A percentile compares a stretch with the other conserved stretches of the same genome.
These are phyloP conservation scores for Petaurus breviceps DNA, from an alignment of 2,113 vertebrate species.

Conservation along the genomic window DNA sequence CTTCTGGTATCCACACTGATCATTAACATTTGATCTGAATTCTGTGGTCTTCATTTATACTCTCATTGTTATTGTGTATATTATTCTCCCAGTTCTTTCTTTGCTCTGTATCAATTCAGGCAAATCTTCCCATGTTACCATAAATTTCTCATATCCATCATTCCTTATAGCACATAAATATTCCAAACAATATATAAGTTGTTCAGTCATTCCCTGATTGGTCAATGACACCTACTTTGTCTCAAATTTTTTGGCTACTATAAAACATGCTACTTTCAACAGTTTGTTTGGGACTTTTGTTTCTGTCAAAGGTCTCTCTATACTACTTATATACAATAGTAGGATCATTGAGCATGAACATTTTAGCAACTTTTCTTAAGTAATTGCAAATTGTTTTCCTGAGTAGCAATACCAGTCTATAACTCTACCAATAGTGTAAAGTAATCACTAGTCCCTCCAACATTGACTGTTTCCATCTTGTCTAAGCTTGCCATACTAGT, in stretches of 20 bases:
- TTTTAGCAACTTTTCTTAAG: background rate
- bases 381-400: background rate
- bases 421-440: background rate
- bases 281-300: background rate
- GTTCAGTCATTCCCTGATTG: background rate
- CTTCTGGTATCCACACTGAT: background rate
- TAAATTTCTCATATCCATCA: background rate
- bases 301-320: background rate
- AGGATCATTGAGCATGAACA: background rate
- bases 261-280: background rate
- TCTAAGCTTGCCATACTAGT: background rate
- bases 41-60: background rate
- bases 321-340: background rate
- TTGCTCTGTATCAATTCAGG: background rate
- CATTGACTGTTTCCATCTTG: background rate
- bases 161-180: background rate
- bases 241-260: background rate
- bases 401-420: background rate
- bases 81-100: background rate
- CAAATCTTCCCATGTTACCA: background rate
- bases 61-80: background rate
- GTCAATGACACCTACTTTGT: background rate
- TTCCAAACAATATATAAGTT: background rate
- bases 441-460: background rate
- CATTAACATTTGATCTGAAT: background rate